A percentile compares a stretch with the other conserved stretches of the same genome.
phyloP scores from a whole-genome alignment of 2,888 invertebrate species.

The Strigamia crassipes region DNA sequence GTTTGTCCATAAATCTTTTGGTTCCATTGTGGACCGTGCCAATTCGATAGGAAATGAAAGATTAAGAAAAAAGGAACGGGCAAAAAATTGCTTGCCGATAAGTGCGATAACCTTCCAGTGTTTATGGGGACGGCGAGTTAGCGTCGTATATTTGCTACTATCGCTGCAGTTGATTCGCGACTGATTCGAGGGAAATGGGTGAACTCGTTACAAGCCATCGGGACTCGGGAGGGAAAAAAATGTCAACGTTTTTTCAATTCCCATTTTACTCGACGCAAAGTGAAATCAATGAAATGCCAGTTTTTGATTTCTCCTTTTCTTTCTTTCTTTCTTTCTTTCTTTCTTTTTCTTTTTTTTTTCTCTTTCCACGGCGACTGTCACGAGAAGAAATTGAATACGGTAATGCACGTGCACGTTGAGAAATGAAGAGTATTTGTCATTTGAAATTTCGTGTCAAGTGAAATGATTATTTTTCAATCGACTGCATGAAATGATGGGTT shows the following conservation, averaged over 20 bases:
- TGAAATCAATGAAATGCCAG: slow-evolving; percentile 23
- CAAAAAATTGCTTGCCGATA: not conserved
- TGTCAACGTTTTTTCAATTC: not conserved
- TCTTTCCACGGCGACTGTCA: not conserved
- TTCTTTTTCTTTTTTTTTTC: no score
- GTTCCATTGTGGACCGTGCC: not conserved
- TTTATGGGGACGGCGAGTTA: slow-evolving; percentile 6
- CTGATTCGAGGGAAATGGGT: not conserved
- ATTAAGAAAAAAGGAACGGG: not conserved
- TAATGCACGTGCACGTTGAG: not conserved
- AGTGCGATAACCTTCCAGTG: slow-evolving; percentile 4
- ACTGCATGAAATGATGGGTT: not conserved
- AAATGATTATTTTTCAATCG: not conserved
- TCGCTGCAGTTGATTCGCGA: not conserved
- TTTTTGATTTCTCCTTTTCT: slow-evolving; percentile 18
- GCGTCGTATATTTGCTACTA: slow-evolving; percentile 8
- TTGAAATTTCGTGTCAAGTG: not conserved
- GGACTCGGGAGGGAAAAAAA: no score
- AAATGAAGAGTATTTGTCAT: slow-evolving; percentile 18
- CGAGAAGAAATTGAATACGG: slow-evolving; percentile 8
- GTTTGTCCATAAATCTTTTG: slow-evolving; percentile 14
- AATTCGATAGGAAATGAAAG: slow-evolving; percentile 22
- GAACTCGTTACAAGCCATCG: slow-evolving; percentile 10
- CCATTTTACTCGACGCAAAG: not conserved
- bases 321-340: no score